phyloP scores from a whole-genome alignment of 2,113 vertebrate genomes.

The Parotia lawesii region DNA sequence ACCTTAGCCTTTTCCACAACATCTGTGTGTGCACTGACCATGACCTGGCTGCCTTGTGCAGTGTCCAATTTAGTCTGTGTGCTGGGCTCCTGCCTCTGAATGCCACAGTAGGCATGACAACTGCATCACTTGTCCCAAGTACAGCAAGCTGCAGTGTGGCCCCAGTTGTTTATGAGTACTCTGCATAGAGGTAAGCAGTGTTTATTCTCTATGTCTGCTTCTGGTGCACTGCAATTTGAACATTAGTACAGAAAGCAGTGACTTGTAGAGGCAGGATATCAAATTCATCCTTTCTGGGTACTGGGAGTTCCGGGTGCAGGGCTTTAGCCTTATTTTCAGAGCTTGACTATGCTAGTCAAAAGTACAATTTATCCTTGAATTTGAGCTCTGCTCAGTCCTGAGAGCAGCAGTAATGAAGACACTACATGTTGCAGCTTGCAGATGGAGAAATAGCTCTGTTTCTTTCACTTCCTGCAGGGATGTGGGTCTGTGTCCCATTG shows the following conservation, averaged over 20 bases:
- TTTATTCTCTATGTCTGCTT: background rate
- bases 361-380: background rate
- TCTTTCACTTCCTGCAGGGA: background rate
- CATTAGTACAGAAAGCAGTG: background rate
- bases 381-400: background rate
- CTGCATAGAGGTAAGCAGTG: background rate
- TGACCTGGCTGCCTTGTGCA: background rate
- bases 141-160: background rate
- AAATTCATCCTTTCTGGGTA: background rate
- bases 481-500: background rate
- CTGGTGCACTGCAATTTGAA: background rate
- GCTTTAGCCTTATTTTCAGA: background rate
- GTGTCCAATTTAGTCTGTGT: background rate
- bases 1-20: background rate
- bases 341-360: background rate
- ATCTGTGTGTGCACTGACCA: background rate
- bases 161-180: background rate
- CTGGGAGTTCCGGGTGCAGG: background rate
- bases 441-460: background rate
- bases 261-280: background rate
- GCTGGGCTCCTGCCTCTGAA: background rate
- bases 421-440: background rate
- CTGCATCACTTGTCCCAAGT: background rate
- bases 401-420: background rate
- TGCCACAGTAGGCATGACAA: accelerated